Base-by-base conservation (phyloP, 2,797 vertebrate genomes). In the Urophycis tenuis region DNA sequence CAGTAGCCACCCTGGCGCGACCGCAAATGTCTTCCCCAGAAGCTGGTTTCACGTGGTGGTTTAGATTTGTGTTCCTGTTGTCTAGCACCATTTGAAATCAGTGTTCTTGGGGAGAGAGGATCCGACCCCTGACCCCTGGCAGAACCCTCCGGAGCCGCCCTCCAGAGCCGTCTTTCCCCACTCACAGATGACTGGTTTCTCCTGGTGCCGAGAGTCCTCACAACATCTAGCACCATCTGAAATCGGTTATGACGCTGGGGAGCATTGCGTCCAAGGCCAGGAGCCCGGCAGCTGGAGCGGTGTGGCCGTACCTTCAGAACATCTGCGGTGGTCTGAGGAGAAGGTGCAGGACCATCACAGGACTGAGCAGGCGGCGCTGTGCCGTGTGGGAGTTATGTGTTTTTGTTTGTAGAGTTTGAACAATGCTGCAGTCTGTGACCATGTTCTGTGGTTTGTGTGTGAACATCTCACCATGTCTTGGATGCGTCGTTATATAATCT, bases 11-110 rank as follows among this genome's bases (percentile, higher is more conserved):
- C 9, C 2, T 22, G 31, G 31, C 5, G 31, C 29, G 15, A 32
- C 67, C 75, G 25, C 67, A 22, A 77, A 35, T 33, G 79, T 91
- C 95, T 96, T 95, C 94, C 92, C 94, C 94, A 94, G 97, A 97
- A 95, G 93, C 97, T 99, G 97, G 95, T 99, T 99, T 98, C 97
- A 95, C 91, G 81, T 98, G 97, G 97, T 99, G 97, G 96, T 95
- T 96, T 99, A 99, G 97, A 99, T 97, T 94, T 96, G 93, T 95
- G 90, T 94, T 91, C 89, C 91, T 86, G 91, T 92, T 94, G 94
- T 99, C 97, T 99, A 99, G 97, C 97, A 99, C 97, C 97, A 99
- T 99, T 96, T 99, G 97, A 99, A 99, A 99, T 99, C 97, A 98
- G 97, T 99, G 97, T 98, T 98, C 95, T 95, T 95, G 96, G 91